A percentile compares a stretch with the other conserved stretches of the same genome.
Evolutionary conservation across 2,888 invertebrate genomes (phyloP).

Genomic region (Heteromurus nitidus): DNA sequence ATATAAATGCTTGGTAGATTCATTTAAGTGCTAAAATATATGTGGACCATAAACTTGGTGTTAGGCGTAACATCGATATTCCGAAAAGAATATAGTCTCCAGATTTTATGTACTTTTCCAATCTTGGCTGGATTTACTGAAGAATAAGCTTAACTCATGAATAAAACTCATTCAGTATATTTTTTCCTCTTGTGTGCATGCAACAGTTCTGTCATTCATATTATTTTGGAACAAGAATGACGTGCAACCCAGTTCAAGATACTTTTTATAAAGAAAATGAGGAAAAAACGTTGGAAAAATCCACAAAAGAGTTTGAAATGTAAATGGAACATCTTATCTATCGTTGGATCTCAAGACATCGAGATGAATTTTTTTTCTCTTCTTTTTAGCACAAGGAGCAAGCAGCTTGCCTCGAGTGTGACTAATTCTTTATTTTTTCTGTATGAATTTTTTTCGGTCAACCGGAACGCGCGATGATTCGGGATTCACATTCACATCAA

Average conservation of each 20-base stretch:
- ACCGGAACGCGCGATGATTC: constrained; percentile 63
- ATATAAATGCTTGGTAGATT: no score
- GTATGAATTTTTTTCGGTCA: constrained; percentile 62
- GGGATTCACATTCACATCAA: constrained; percentile 43
- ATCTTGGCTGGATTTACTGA: no score
- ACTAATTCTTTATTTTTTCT: constrained; percentile 66
- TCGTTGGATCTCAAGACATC: constrained; percentile 32
- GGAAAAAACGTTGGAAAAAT: neutral
- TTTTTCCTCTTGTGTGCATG: neutral
- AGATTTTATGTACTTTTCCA: no score
- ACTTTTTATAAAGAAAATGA: neutral
- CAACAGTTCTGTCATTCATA: constrained; percentile 4
- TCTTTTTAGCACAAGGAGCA: constrained; percentile 24
- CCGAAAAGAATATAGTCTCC: no score
- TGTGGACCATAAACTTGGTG: no score
- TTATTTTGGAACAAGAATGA: constrained; percentile 1
- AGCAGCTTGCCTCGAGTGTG: constrained; percentile 58
- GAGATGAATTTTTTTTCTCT: constrained; percentile 24
- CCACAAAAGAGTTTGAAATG: constrained; percentile 9
- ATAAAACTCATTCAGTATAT: no score
- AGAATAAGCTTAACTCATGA: no score
- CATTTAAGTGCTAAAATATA: no score
- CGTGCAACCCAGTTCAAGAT: neutral
- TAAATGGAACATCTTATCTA: constrained; percentile 56
- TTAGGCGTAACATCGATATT: neutral